phyloP scores from a whole-genome alignment of 2,888 invertebrate species.

The Branchellion lobata region DNA sequence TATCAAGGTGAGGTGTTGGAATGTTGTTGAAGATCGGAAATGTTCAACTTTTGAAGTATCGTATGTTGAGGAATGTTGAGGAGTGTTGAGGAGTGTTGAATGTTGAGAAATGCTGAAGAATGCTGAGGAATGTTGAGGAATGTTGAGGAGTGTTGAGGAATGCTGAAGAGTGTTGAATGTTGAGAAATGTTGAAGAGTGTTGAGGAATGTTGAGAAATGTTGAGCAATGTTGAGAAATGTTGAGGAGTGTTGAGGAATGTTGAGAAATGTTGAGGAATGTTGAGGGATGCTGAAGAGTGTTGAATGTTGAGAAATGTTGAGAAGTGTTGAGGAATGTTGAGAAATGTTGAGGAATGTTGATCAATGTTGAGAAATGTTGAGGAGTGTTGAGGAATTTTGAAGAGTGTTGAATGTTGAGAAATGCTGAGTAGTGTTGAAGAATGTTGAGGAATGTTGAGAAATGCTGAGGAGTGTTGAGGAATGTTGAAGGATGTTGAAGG shows the following conservation, averaged over 20 bases:
- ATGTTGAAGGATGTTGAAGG: background rate
- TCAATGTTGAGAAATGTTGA: background rate
- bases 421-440: background rate
- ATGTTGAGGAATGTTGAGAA: too few species aligned
- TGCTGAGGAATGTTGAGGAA: background rate
- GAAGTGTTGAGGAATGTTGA: background rate
- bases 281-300: background rate
- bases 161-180: background rate
- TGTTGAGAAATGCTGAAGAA: background rate
- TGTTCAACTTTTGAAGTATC: background rate
- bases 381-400: background rate
- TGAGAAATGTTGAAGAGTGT: background rate
- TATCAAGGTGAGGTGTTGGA: slow-evolving; percentile 72
- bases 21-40: slow-evolving; percentile 2
- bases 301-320: background rate
- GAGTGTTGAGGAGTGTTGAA: background rate
- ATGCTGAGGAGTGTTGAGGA: background rate
- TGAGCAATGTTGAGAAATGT: too few species aligned
- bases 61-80: background rate
- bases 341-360: background rate
- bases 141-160: background rate
- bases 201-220: background rate
- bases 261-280: background rate
- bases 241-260: background rate
- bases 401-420: background rate